These are phyloP conservation scores for Lasius fuliginosus DNA, from an alignment of 2,888 invertebrate species.

Conservation along the genomic window DNA sequence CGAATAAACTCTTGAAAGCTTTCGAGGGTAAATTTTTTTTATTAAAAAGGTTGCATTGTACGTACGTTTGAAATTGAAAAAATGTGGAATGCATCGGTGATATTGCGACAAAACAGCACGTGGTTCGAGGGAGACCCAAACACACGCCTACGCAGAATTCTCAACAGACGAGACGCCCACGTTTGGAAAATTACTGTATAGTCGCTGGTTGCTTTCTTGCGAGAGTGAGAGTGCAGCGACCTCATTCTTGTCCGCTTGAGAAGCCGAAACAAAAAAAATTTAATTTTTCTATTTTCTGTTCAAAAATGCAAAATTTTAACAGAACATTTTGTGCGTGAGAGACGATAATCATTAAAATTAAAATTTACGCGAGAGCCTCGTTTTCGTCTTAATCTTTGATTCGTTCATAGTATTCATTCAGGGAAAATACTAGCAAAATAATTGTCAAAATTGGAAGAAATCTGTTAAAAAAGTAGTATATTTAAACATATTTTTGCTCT, in stretches of 20 bases:
- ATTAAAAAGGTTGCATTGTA: background rate
- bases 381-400: background rate
- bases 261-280: background rate
- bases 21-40: background rate
- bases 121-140: slow-evolving; percentile 78
- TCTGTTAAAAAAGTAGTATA: background rate
- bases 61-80: background rate
- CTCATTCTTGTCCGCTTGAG: background rate
- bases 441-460: background rate
- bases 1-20: background rate
- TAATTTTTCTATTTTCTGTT: background rate
- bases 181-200: slow-evolving; percentile 73
- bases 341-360: background rate
- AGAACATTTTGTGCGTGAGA: background rate
- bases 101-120: slow-evolving; percentile 72
- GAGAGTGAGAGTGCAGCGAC: slow-evolving; percentile 44
- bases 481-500: background rate
- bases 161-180: slow-evolving; percentile 76
- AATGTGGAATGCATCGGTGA: background rate
- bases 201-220: slow-evolving; percentile 61
- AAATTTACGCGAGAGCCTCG: background rate
- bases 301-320: background rate
- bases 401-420: background rate
- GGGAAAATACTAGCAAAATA: background rate
- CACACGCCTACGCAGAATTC: slow-evolving; percentile 80